Evolutionary conservation across 1,140 invertebrate genomes (phyloP).

Genomic region (Drosophila bocki): DNA sequence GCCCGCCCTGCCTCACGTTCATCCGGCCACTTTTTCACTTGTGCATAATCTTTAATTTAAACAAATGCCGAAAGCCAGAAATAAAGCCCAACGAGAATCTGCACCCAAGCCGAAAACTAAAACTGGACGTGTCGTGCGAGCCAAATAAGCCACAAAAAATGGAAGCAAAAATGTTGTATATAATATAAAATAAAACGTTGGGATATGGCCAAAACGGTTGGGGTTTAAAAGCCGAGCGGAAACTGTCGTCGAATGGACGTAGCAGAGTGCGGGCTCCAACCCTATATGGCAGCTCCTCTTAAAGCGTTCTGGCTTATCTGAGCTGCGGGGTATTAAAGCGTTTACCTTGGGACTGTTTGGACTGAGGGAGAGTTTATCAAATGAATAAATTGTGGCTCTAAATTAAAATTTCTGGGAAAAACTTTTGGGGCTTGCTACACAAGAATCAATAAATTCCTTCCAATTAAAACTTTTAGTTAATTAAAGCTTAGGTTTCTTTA

Average conservation of each 20-base stretch:
- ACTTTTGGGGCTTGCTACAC: neutral
- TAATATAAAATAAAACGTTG: conserved; percentile 33
- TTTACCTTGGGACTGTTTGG: neutral
- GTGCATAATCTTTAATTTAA: conserved; percentile 80
- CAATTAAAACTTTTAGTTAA: conserved; percentile 5
- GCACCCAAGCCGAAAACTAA: conserved; percentile 49
- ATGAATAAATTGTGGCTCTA: conserved; percentile 2
- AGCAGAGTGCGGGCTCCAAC: neutral
- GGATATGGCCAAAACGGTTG: conserved; percentile 34
- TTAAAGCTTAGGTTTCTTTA: neutral
- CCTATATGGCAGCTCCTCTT: conserved; percentile 1
- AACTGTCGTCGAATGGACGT: conserved; percentile 41
- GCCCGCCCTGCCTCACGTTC: conserved; percentile 5
- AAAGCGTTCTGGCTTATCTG: conserved; percentile 15
- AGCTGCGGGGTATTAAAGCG: conserved; percentile 10
- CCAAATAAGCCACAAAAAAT: conserved; percentile 73
- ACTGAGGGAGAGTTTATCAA: conserved; percentile 3
- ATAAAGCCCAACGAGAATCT: conserved; percentile 63
- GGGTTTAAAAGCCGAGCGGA: conserved; percentile 19
- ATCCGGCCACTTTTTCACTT: conserved; percentile 45
- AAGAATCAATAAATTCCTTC: conserved; percentile 3
- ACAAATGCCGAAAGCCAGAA: conserved; percentile 77
- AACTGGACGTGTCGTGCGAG: conserved; percentile 70
- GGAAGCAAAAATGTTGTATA: conserved; percentile 45
- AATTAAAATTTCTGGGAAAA: neutral